Evolutionary conservation across 2,113 vertebrate genomes (phyloP), one percentile per base, ranked within the genome.

Genomic region (Podocnemis expansa): DNA sequence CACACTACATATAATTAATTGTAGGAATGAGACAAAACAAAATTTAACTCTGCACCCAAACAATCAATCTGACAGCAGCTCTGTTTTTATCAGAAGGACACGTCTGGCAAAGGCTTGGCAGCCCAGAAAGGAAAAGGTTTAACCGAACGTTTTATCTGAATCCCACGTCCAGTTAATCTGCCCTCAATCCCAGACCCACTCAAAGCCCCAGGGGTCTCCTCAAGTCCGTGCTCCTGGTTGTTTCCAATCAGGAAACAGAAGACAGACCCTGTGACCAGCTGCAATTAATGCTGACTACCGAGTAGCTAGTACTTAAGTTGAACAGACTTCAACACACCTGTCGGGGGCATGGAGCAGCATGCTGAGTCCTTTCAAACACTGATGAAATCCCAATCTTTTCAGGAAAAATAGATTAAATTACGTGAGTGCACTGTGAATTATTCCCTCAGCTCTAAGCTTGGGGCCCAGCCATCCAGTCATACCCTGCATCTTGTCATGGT

Each of bases 231-330:
- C 47, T 25, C 3, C 12, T 1, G 0, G 29, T 67, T 84, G 25
- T n/a, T n/a, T n/a, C 70, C 41, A 75, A 75, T 43, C 70, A 43
- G 22, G 21, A 25, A 75, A 43, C 38, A 75, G n/a, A 1, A 85
- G 27, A 41, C 52, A 54, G 91, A 70, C 54, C 17, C 5, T 55
- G n/a, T 60, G 3, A 85, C 54, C 60, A 63, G 11, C 49, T 70
- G 2, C 41, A 3, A 27, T 2, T 73, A 10, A 1, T 27, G 70
- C 31, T 75, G 87, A 83, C 78, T 83, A 10, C 1, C 2, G 83
- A 54, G 81, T 0, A 0, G 8, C 47, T 41, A 47, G 7, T 0
- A 29, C 52, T 76, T 41, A 16, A 29, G 87, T 76, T 41, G 21
- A 29, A 85, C 56, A 60, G 78, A 73, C 29, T 82, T 73, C 31